phyloP scores from a whole-genome alignment of 2,888 invertebrate genomes.

The Pecten maximus region DNA sequence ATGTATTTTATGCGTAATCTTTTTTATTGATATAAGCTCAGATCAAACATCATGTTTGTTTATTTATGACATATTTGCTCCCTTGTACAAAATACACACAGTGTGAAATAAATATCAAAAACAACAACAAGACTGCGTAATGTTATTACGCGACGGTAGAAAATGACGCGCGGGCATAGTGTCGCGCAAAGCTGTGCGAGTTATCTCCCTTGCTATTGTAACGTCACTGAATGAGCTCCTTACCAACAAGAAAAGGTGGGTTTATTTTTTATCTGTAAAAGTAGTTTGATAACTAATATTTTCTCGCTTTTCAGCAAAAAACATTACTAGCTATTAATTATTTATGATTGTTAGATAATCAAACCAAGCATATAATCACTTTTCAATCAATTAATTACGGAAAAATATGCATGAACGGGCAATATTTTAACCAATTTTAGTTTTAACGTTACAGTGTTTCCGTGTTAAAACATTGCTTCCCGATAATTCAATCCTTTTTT shows the following conservation, averaged over 20 bases:
- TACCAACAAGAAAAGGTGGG: conserved; percentile 24
- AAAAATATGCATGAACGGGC: background rate
- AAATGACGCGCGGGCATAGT: background rate
- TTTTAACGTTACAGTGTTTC: too few relatives aligned
- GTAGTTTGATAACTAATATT: background rate
- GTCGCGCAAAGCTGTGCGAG: background rate
- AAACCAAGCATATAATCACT: background rate
- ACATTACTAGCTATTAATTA: background rate
- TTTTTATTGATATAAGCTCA: too few relatives aligned
- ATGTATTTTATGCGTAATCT: too few relatives aligned
- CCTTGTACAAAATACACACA: too few relatives aligned
- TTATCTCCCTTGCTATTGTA: conserved; percentile 4
- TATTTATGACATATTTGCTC: too few relatives aligned
- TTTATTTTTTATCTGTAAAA: background rate
- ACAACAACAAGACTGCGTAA: too few relatives aligned
- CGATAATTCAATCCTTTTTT: too few relatives aligned
- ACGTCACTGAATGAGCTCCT: conserved; percentile 32
- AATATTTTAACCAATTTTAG: too few relatives aligned
- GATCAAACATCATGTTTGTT: too few relatives aligned
- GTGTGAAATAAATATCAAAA: too few relatives aligned
- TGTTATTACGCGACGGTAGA: too few relatives aligned
- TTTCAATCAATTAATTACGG: background rate
- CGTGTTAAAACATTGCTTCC: too few relatives aligned
- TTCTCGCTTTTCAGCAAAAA: background rate
- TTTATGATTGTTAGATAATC: background rate